Base-by-base conservation (phyloP, 2,888 invertebrate genomes). In the Drosophila mayaguana region DNA sequence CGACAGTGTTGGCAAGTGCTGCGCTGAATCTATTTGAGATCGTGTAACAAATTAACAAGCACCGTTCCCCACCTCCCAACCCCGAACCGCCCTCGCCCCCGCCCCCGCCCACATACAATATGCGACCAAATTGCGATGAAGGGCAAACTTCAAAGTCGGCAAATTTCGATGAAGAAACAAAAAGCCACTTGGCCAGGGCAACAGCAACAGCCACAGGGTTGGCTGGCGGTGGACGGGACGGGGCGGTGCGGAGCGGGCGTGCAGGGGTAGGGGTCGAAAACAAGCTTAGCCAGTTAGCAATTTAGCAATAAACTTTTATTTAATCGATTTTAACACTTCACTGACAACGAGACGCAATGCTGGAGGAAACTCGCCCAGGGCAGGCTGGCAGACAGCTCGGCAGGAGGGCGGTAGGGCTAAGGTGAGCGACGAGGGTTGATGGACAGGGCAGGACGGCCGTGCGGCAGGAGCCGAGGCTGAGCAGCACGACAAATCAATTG, bases 251-350 rank as follows among this genome's bases (percentile, higher is more conserved):
- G 25, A 8, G 7, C 1, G 8, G 7, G 28, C 6, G 25, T 3
- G 25, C 6, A 25, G 25, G 6, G 25, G 25, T 3, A 11, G 8
- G 18, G 18, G 22, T 4, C 1, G n/a, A 16, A 54, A 65, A 40
- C 38, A 54, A 40, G 72, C 73, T 78, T 66, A 80, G 84, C 78
- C 86, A 86, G 88, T 86, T 86, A 67, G 89, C 81, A 86, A 89
- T 86, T 86, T 89, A 87, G 84, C 86, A 84, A 89, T 89, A 86
- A 86, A 86, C 72, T 84, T 86, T 80, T 78, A 84, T 87, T 87
- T 80, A 86, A 86, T 86, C 89, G 86, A 86, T 89, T 86, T 86
- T 87, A 87, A 86, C 88, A 88, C 86, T 89, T 88, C 81, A 85
- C 77, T 83, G 88, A 59, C 66, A 80, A 64, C 78, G 63, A 63